These are phyloP conservation scores for Bubo bubo DNA, from an alignment of 2,113 vertebrate species.

Conservation along the genomic window DNA sequence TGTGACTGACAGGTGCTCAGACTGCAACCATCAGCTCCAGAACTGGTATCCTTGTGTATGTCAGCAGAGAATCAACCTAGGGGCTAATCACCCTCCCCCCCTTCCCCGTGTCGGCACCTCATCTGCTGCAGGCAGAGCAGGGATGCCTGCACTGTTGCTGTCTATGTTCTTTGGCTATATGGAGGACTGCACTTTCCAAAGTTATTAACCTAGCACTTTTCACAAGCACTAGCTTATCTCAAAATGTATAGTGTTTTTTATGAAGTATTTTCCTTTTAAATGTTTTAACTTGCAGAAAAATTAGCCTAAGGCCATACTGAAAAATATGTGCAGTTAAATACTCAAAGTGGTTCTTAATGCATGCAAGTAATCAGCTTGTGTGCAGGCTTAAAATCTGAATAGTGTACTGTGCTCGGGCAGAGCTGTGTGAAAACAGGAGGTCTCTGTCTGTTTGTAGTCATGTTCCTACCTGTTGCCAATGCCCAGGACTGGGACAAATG, in stretches of 20 bases:
- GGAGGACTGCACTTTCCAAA: constrained; percentile 27
- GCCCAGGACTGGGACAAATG: background rate
- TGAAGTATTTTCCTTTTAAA: constrained; percentile 20
- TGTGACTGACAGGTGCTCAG: background rate
- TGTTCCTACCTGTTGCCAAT: background rate
- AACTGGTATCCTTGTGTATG: background rate
- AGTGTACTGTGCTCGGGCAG: background rate
- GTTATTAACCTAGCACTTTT: background rate
- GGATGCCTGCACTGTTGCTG: background rate
- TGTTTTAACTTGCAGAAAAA: constrained; percentile 8
- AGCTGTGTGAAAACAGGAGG: background rate
- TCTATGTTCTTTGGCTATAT: background rate
- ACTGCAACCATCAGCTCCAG: background rate
- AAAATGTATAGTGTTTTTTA: background rate
- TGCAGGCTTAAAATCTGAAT: background rate
- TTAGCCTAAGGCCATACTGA: constrained; percentile 16
- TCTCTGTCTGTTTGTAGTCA: background rate
- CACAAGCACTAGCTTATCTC: background rate
- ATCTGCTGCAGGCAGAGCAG: background rate
- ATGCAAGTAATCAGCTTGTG: background rate
- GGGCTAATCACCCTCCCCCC: background rate
- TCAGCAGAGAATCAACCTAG: background rate
- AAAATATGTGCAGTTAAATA: background rate
- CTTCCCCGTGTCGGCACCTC: background rate
- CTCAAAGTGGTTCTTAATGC: background rate